Conservation (phyloP, 2,888 invertebrate species). For the Palloptera scutellata region DNA sequence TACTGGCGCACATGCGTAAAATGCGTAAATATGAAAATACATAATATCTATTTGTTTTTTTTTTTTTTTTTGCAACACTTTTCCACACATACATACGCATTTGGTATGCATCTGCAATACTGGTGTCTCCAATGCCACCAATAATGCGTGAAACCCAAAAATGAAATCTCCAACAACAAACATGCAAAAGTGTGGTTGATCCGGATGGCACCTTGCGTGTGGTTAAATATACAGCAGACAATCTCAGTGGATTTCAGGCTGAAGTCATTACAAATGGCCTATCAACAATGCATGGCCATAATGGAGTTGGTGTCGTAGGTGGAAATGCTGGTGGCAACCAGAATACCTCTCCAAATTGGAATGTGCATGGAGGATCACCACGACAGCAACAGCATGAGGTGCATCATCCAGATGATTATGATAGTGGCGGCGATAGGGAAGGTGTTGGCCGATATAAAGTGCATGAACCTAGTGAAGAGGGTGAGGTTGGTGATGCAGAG, state of each 20-base stretch:
- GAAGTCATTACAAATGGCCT: slow-evolving; percentile 61
- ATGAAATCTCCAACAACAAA: too few species aligned
- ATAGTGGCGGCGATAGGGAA: slow-evolving; percentile 29
- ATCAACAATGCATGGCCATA: slow-evolving; percentile 52
- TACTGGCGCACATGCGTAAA: too few species aligned
- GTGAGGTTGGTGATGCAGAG: slow-evolving; percentile 34
- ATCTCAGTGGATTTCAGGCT: slow-evolving; percentile 77
- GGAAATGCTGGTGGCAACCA: slow-evolving; percentile 18
- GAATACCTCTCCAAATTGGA: slow-evolving; percentile 12
- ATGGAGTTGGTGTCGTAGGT: slow-evolving; percentile 24
- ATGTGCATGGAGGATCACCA: slow-evolving; percentile 9
- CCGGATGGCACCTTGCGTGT: slow-evolving; percentile 77
- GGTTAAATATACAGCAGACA: slow-evolving; percentile 78
- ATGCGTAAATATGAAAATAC: too few species aligned
- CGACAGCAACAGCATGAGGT: slow-evolving; percentile 29
- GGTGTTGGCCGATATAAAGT: slow-evolving; percentile 7
- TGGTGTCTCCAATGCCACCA: too few species aligned
- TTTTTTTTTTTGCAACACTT: too few species aligned
- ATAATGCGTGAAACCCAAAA: too few species aligned
- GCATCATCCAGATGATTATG: slow-evolving; percentile 34
- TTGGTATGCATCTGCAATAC: too few species aligned
- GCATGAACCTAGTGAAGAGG: slow-evolving; percentile 20
- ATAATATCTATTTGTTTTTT: too few species aligned
- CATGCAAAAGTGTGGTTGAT: slow-evolving; percentile 70
- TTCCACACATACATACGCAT: too few species aligned